phyloP scores from a whole-genome alignment of 2,888 invertebrate genomes.

The Aporophyla nigra region DNA sequence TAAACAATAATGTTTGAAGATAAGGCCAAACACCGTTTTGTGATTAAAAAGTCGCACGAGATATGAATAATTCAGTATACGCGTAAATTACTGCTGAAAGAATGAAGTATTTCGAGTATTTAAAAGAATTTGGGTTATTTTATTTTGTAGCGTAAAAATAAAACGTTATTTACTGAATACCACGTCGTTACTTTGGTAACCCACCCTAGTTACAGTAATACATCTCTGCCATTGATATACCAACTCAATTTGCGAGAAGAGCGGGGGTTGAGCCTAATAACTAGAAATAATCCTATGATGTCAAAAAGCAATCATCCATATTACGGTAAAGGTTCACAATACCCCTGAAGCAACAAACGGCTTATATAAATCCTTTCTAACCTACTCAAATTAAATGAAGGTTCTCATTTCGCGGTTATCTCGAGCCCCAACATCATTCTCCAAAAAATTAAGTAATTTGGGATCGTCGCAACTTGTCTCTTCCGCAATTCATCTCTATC shows the following conservation, averaged over 20 bases:
- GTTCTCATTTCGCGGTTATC: background rate
- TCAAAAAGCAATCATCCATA: conserved; percentile 32
- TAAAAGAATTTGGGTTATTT: background rate
- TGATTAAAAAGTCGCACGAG: conserved; percentile 8
- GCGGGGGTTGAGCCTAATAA: background rate
- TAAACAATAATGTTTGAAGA: conserved; percentile 5
- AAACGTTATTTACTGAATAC: background rate
- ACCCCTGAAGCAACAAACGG: conserved; percentile 6
- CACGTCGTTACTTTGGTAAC: background rate
- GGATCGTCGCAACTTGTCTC: background rate
- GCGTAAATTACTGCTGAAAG: background rate
- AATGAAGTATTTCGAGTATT: background rate
- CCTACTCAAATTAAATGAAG: background rate
- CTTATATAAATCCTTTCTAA: conserved; percentile 9
- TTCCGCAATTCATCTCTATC: background rate
- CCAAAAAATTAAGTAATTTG: background rate
- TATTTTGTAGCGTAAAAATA: background rate
- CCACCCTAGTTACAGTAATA: background rate
- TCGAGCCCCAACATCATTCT: background rate
- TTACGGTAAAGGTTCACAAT: conserved; percentile 13
- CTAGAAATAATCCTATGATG: conserved; percentile 40
- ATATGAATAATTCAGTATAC: conserved; percentile 8
- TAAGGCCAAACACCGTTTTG: conserved; percentile 9
- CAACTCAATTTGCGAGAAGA: conserved; percentile 10
- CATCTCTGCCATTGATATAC: background rate